Base-by-base conservation (phyloP, 2,113 vertebrate species). In the Pachycephala philippinensis region DNA sequence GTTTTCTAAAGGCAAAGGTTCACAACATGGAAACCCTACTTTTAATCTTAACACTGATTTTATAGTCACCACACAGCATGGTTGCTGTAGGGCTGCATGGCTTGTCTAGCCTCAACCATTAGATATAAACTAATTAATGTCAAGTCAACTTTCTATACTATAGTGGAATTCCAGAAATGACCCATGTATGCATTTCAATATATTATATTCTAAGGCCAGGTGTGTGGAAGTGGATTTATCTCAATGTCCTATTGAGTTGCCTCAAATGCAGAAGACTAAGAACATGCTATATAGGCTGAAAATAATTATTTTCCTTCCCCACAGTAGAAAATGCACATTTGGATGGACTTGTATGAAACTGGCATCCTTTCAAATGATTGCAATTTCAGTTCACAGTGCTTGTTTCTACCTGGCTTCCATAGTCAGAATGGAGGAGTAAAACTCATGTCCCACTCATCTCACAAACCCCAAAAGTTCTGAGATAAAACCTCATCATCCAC, bases 1-100 rank as follows among this genome's bases (percentile, higher is more conserved):
- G 65, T 47, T 89, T 93, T 95, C 94, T 74, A 54, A 95, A 80
- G 85, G 75, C 52, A 91, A 80, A 88, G 56, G 89, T 89, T 96
- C 77, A 95, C 52, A 75, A 71, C 11, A 15, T 22, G 26, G 35
- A 47, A 28, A 68, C 27, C 20, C 7, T 88, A 13, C 52, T 93
- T 91, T 57, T 84, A 76, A 60, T 56, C 68, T 77, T 77, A 52
- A 52, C 21, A 59, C 15, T 65, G 33, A 33, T 56, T 78, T 84
- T 74, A 24, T 15, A 37, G n/a, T 86, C 83, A 59, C 33, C 21
- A 26, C 11, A 30, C 7, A 80, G 15, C 17, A 21, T 31, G 21
- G 12, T 50, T 77, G 44, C 54, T 80, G 24, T 33, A 83, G 35
- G 49, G 30, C 28, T 80, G 14, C 11, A 31, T 30, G 52, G 1